Evolutionary conservation across 2,888 invertebrate species (phyloP).

Genomic region (Tribolium freemani): DNA sequence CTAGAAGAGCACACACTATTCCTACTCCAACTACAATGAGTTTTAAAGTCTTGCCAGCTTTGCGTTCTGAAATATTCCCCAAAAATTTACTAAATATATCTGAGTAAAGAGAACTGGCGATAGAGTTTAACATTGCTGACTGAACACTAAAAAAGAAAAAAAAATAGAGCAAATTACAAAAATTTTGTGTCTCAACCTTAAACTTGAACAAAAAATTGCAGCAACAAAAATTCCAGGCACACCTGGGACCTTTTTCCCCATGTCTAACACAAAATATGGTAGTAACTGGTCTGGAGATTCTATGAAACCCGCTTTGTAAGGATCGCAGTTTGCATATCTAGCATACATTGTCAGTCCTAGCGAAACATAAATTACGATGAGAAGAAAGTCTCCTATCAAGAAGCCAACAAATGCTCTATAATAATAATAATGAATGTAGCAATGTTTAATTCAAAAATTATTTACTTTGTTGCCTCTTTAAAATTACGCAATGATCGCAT

Average conservation of each 20-base stretch:
- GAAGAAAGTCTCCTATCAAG: slow-evolving; percentile 53
- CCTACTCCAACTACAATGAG: slow-evolving; percentile 67
- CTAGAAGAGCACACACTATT: slow-evolving; percentile 80
- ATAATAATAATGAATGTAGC: no score
- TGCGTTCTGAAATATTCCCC: slow-evolving; percentile 69
- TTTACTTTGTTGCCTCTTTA: slow-evolving; percentile 70
- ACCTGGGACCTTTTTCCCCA: slow-evolving; percentile 77
- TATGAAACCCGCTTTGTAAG: slow-evolving; percentile 71
- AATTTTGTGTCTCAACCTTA: slow-evolving; percentile 65
- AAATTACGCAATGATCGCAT: slow-evolving; percentile 69
- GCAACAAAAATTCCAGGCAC: slow-evolving; percentile 73
- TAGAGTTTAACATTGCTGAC: slow-evolving; percentile 73
- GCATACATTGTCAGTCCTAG: slow-evolving; percentile 75
- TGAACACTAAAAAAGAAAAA: slow-evolving; percentile 55
- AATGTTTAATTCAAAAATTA: slow-evolving; percentile 1
- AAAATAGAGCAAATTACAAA: background rate
- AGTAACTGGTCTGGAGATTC: slow-evolving; percentile 71
- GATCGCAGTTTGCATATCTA: slow-evolving; percentile 77
- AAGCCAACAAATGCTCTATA: slow-evolving; percentile 20
- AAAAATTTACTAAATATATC: slow-evolving; percentile 74
- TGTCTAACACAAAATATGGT: slow-evolving; percentile 80
- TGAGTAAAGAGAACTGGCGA: slow-evolving; percentile 76
- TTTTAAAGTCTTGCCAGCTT: slow-evolving; percentile 72
- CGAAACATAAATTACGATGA: slow-evolving; percentile 72
- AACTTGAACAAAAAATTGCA: slow-evolving; percentile 77